A percentile compares a stretch with the other conserved stretches of the same genome.
phyloP scores from a whole-genome alignment of 2,888 invertebrate species.

The Thymelicus sylvestris region DNA sequence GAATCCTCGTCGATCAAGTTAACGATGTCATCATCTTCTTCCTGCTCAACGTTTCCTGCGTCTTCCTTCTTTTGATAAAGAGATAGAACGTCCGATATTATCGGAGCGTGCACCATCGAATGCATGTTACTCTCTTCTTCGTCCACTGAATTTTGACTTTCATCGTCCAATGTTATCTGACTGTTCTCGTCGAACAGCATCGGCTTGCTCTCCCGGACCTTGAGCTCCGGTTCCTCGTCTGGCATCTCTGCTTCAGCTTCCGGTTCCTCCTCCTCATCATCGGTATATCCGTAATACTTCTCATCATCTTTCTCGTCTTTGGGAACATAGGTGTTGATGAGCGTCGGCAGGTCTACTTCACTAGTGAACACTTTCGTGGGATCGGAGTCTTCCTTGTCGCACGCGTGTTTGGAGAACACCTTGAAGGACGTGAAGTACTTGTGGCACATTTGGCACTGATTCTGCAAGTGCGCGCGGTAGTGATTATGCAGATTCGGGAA shows the following conservation, averaged over 20 bases:
- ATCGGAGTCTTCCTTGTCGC: constrained; percentile 68
- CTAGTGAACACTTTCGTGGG: constrained; percentile 69
- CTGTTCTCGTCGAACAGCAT: constrained; percentile 16
- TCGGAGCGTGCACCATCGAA: constrained; percentile 66
- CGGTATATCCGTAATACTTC: constrained; percentile 70
- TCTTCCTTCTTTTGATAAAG: constrained; percentile 60
- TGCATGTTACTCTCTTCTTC: constrained; percentile 55
- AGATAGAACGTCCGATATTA: constrained; percentile 76
- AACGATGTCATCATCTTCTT: constrained; percentile 49
- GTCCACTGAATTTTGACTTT: constrained; percentile 53
- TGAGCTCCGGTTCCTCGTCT: constrained; percentile 42
- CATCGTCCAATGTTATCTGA: constrained; percentile 48
- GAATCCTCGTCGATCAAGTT: constrained; percentile 62
- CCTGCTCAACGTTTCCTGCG: constrained; percentile 23
- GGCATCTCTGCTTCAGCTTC: constrained; percentile 37
- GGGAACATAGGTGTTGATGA: constrained; percentile 71
- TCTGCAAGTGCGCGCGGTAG: constrained; percentile 84
- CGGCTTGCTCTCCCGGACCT: constrained; percentile 26
- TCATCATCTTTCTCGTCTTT: constrained; percentile 73
- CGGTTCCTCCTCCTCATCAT: constrained; percentile 61
- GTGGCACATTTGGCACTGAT: constrained; percentile 78
- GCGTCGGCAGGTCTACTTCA: constrained; percentile 60
- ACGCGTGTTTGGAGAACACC: constrained; percentile 65
- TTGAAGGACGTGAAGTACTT: constrained; percentile 76
- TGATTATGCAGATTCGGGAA: constrained; percentile 87